Base-by-base conservation (phyloP, 1,140 invertebrate species). In the Macrotrachela quadricornifera region DNA sequence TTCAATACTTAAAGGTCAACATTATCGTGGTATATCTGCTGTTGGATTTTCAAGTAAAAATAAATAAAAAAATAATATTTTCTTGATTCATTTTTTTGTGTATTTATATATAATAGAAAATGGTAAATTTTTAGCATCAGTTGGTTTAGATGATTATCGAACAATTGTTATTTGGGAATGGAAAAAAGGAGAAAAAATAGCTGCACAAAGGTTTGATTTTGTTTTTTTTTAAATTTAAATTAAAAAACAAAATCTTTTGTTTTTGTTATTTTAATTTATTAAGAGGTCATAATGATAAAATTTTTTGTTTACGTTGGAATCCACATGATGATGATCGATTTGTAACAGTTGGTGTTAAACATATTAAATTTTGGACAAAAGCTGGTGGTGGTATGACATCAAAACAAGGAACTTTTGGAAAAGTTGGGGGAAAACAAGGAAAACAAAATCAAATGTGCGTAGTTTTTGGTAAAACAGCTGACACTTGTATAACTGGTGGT, bases 331-430 rank as follows among this genome's bases (percentile, higher is more conserved):
- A 48, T 14, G 63, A 59, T 55, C 61, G 63, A 46, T 51, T 70
- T 21, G 63, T 71, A 10, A 66, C 67, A 44, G 69, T 70, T 30
- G 69, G 69, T 42, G 60, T 68, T 10, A 70, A 70, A 57, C 67
- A 68, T 57, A 69, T 71, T 57, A 70, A 69, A 57, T 71, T 70
- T 61, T 71, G 69, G 69, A 64, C 57, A 41, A 67, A 69, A 58
- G 60, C 66, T 60, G 69, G 68, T 52, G 68, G 65, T 46, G 68
- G 68, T 36, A 69, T 70, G 55, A 69, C 67, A 3, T 68, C 68
- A 1, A 63, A 62, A 42, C 56, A 68, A 41, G 69, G 69, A 30
- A 64, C 64, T 0, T 63, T 71, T 57, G 68, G 67, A 39, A 66
- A 65, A 48, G 21, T 46, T 30, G 42, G 46, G 11, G 21, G 21